Evolutionary conservation across 2,113 vertebrate species (phyloP).

Genomic region (Psittacula cyanocephala): DNA sequence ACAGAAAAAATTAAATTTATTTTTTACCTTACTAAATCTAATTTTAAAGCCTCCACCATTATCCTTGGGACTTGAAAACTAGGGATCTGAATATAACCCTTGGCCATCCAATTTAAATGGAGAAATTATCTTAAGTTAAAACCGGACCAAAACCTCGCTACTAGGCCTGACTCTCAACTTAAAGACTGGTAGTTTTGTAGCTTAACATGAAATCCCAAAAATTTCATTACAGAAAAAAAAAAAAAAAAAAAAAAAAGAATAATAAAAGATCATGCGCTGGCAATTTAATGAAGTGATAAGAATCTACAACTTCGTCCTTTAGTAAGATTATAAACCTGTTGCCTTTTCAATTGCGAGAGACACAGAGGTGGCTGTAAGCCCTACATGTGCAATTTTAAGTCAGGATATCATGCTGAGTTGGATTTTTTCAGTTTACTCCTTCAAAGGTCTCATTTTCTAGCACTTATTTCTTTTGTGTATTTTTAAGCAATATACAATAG

Average conservation of each 20-base stretch:
- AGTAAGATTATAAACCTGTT: background rate
- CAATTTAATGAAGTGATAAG: background rate
- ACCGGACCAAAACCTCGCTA: background rate
- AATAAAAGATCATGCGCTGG: background rate
- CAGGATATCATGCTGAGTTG: background rate
- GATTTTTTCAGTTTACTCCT: background rate
- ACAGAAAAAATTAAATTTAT: background rate
- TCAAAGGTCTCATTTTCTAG: background rate
- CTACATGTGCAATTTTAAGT: background rate
- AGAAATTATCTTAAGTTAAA: background rate
- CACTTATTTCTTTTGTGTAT: background rate
- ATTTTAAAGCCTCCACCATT: background rate
- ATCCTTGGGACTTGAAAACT: background rate
- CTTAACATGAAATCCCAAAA: background rate
- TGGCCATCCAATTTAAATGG: background rate
- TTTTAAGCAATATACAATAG: background rate
- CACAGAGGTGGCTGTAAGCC: background rate
- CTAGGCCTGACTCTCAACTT: background rate
- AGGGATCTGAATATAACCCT: background rate
- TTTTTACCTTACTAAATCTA: background rate
- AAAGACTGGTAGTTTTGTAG: background rate
- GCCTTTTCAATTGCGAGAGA: background rate
- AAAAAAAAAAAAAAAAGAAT: background rate
- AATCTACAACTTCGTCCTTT: background rate
- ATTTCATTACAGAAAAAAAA: background rate